Base-by-base conservation (phyloP, 2,888 invertebrate species). In the Prenolepis imparis region DNA sequence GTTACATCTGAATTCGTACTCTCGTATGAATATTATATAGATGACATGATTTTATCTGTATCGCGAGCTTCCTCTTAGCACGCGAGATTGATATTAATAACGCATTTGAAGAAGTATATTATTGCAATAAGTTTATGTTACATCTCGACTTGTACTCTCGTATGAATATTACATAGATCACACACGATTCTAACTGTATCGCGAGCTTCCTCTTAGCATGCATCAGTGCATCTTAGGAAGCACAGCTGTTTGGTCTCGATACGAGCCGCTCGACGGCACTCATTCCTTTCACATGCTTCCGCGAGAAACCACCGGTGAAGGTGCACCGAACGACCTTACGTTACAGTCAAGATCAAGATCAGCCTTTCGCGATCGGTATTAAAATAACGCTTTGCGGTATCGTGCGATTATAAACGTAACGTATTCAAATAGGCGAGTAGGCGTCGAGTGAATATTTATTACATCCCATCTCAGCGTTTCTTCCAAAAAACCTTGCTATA, bases 311-410 rank as follows among this genome's bases (percentile, higher is more conserved):
- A 36, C 8, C 8, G 21, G 48, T 59, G 72, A 80, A 80, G 78
- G 78, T 59, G 78, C 59, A 70, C 12, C 36, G 70, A 78, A 81
- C 63, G 74, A 82, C 81, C 75, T 82, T 82, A 74, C 39, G 9
- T 39, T 72, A 12, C 21, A 52, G 55, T 28, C 28, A 82, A 77
- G 77, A 77, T 81, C 81, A 81, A 81, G 77, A 81, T 63, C 52
- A 78, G 63, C 28, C 28, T 63, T 52, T 82, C 64, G 55, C 64
- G 21, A 8, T 81, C 18, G 44, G 28, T 39, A 81, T 64, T 81
- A 59, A 59, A 70, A n/a, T n/a, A n/a, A 59, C 21, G 44, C 36
- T 12, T 12, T 55, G n/a, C 36, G 32, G 3, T 52, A 9, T 9
- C 48, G 8, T 44, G 18, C 9, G 57, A 44, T 77, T 55, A n/a